These are phyloP conservation scores for Melanostoma mellinum DNA, from an alignment of 2,888 invertebrate species.

Conservation along the genomic window DNA sequence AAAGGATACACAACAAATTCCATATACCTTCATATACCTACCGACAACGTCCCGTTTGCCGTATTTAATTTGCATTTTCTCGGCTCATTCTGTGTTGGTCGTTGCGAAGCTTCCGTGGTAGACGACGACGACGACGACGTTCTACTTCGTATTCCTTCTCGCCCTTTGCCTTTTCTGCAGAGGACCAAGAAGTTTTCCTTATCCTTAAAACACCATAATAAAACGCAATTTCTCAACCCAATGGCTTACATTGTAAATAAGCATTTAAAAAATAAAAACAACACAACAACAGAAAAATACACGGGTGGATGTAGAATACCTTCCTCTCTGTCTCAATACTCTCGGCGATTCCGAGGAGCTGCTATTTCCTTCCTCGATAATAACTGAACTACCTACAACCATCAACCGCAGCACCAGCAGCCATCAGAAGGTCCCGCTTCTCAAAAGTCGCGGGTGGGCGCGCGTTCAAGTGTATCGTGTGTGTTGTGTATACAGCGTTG, in stretches of 20 bases:
- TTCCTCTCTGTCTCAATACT: slow-evolving; percentile 52
- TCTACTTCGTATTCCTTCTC: too few species aligned
- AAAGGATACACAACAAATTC: slow-evolving; percentile 49
- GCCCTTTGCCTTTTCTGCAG: background rate
- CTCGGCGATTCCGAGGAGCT: slow-evolving; percentile 63
- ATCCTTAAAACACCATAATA: slow-evolving; percentile 69
- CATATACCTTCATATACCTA: slow-evolving; percentile 13
- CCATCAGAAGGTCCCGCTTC: slow-evolving; percentile 15
- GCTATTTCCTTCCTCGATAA: slow-evolving; percentile 67
- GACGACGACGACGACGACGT: background rate
- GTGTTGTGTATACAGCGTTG: slow-evolving; percentile 20
- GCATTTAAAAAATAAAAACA: slow-evolving; percentile 53
- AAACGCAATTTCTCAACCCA: slow-evolving; percentile 72
- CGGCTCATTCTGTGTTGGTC: slow-evolving; percentile 44
- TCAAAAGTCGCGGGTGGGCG: background rate
- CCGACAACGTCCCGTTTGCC: slow-evolving; percentile 32
- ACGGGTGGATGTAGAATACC: slow-evolving; percentile 14
- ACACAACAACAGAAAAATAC: slow-evolving; percentile 26
- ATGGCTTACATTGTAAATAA: slow-evolving; percentile 71
- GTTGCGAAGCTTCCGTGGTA: slow-evolving; percentile 17
- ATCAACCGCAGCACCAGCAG: slow-evolving; percentile 10
- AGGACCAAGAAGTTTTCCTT: slow-evolving; percentile 47
- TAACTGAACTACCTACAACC: slow-evolving; percentile 44
- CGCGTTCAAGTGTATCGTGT: slow-evolving; percentile 52
- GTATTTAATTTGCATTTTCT: slow-evolving; percentile 71